A percentile compares a stretch with the other conserved stretches of the same genome.
Evolutionary conservation across 2,888 invertebrate species (phyloP).

Genomic region (Cephus runcator): DNA sequence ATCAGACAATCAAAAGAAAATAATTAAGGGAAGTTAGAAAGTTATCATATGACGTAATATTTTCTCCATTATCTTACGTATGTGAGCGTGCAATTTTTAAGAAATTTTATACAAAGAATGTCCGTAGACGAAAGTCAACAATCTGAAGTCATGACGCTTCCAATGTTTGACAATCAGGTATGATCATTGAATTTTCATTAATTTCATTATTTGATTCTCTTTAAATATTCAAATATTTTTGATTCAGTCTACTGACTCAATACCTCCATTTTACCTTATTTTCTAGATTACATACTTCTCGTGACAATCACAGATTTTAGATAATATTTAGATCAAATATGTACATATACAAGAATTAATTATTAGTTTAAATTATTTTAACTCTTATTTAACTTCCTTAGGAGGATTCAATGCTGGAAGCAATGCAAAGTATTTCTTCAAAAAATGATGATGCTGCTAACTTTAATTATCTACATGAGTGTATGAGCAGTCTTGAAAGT

Average conservation of each 20-base stretch:
- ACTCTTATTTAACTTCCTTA: constrained; percentile 8
- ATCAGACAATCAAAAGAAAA: not conserved
- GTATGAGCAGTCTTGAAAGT: constrained; percentile 35
- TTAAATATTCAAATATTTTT: not conserved
- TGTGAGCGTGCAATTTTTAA: not conserved
- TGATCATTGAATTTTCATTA: constrained; percentile 4
- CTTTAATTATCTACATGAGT: constrained; percentile 38
- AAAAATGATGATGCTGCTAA: constrained; percentile 24
- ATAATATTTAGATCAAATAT: not conserved
- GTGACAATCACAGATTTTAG: not conserved
- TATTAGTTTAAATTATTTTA: not conserved
- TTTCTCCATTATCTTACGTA: not conserved
- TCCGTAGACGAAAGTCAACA: constrained; percentile 8
- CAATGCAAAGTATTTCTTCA: constrained; percentile 25
- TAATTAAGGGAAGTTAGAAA: not conserved
- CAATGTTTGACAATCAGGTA: constrained; percentile 27
- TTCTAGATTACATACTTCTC: not conserved
- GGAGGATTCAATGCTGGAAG: constrained; percentile 28
- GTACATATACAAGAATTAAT: not conserved
- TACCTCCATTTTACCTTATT: not conserved
- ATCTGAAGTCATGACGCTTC: constrained; percentile 21
- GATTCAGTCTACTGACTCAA: not conserved
- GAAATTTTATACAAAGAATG: constrained; percentile 9
- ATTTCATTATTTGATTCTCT: not conserved
- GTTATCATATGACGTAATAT: not conserved